These are phyloP conservation scores for Phaetusa simplex DNA, from an alignment of 2,113 vertebrate species.

Conservation along the genomic window DNA sequence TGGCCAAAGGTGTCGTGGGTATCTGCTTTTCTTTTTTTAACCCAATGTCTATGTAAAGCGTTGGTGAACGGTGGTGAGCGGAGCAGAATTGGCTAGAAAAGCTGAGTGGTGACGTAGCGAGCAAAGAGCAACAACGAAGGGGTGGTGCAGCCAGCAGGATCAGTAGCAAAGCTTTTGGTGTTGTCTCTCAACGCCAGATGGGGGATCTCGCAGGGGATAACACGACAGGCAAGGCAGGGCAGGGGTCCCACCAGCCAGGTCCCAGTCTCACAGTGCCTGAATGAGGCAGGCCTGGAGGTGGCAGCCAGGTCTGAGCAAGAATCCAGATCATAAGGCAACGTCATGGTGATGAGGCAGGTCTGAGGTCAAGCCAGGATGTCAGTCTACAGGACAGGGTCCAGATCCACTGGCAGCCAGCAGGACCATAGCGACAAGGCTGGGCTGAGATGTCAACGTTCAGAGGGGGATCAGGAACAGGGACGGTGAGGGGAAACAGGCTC, in stretches of 20 bases:
- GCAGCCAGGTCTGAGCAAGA: accelerated
- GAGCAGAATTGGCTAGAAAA: neutral
- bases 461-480: neutral
- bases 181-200: neutral
- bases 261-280: neutral
- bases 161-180: neutral
- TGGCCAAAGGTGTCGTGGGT: neutral
- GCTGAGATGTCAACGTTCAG: neutral
- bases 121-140: neutral
- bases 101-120: neutral
- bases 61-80: neutral
- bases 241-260: neutral
- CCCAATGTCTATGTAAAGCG: neutral
- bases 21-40: neutral
- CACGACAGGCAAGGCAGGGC: neutral
- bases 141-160: neutral
- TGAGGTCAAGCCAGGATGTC: neutral
- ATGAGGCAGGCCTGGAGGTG: neutral
- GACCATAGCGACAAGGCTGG: neutral
- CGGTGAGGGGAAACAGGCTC: neutral
- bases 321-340: neutral
- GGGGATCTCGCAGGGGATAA: accelerated
- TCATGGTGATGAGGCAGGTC: neutral
- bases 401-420: neutral
- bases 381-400: neutral